Percentiles rank a stretch among this genome's conserved stretches.
These are phyloP conservation scores for Perodicticus potto DNA, from an alignment of 2,797 vertebrate species.

Conservation along the genomic window DNA sequence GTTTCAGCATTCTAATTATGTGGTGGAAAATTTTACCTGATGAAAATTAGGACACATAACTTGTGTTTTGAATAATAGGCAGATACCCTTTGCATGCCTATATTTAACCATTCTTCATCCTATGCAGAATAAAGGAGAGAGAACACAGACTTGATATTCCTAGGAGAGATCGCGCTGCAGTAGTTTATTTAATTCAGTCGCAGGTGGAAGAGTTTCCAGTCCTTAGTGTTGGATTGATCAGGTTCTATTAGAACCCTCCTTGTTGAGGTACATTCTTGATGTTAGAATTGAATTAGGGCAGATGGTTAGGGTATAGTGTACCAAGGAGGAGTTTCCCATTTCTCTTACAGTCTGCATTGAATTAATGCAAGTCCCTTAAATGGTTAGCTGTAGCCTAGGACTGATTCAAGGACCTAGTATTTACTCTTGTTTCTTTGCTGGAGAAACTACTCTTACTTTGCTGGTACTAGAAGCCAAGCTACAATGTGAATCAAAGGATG, in stretches of 20 bases:
- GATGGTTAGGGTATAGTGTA: neutral
- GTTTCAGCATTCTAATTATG: neutral
- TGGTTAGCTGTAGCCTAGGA: neutral
- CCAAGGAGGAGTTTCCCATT: neutral
- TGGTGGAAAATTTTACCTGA: neutral
- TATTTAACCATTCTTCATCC: neutral
- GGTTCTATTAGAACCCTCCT: neutral
- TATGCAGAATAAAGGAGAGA: neutral
- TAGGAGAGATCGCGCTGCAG: neutral
- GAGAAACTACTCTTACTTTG: neutral
- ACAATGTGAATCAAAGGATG: neutral
- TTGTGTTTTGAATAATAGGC: neutral
- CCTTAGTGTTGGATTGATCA: neutral
- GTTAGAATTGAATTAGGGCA: neutral
- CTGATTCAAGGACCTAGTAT: neutral
- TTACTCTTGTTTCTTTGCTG: neutral
- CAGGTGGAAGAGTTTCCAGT: neutral
- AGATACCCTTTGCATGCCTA: neutral
- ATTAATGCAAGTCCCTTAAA: neutral
- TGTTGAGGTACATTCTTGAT: neutral
- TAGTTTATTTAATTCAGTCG: constrained; percentile 33
- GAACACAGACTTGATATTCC: neutral
- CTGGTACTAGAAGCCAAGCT: neutral
- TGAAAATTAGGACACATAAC: neutral
- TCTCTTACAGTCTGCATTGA: neutral